Percentiles rank a stretch among this genome's conserved stretches.
Conservation (phyloP, 2,797 vertebrate species). For the Diplodus puntazzo region DNA sequence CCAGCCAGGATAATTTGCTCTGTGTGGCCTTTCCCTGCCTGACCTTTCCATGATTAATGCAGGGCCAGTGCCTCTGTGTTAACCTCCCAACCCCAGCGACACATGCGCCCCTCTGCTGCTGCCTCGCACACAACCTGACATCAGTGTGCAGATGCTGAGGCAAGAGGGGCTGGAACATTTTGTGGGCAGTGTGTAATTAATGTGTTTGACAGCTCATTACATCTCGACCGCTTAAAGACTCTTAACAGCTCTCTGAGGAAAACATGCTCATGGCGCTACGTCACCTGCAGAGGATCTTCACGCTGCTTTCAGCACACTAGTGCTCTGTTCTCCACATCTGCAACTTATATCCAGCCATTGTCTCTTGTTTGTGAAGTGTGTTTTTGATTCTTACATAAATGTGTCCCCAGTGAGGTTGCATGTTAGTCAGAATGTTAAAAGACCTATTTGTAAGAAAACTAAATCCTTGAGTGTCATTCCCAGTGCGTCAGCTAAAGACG, state of each 20-base stretch:
- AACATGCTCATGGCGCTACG: constrained; percentile 3
- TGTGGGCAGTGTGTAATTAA: constrained; percentile 65
- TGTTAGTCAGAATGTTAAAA: not conserved
- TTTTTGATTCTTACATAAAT: not conserved
- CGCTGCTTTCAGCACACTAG: not conserved
- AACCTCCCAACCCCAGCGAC: constrained; percentile 60
- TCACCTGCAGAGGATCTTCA: constrained; percentile 3
- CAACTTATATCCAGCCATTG: not conserved
- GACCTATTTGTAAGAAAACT: no score
- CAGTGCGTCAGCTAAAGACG: no score
- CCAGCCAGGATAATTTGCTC: constrained; percentile 51
- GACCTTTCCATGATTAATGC: constrained; percentile 74
- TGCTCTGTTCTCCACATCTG: not conserved
- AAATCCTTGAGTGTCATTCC: no score
- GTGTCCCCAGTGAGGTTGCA: not conserved
- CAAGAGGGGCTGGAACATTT: constrained; percentile 18
- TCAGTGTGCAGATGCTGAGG: constrained; percentile 38
- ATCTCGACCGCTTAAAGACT: constrained; percentile 31
- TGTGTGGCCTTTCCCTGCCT: constrained; percentile 54
- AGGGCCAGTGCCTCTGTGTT: constrained; percentile 53
- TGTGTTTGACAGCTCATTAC: constrained; percentile 64
- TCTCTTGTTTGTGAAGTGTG: not conserved
- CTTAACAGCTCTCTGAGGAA: constrained; percentile 38
- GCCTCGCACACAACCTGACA: constrained; percentile 11
- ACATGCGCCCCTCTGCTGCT: constrained; percentile 32